Base-by-base conservation (phyloP, 2,888 invertebrate genomes). In the Epistrophe eligans region DNA sequence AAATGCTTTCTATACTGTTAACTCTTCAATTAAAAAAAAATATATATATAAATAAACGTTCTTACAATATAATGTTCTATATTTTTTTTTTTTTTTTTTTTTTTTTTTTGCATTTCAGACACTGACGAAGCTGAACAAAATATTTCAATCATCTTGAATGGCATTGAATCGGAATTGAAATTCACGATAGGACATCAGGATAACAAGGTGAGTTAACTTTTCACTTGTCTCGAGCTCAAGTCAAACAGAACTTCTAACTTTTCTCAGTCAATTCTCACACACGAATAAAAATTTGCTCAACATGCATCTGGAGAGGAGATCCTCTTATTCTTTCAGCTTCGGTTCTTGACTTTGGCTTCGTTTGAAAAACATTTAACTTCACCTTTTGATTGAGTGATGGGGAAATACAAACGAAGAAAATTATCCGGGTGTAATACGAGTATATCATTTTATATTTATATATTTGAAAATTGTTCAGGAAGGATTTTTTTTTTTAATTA, bases 61-160 rank as follows among this genome's bases (percentile, higher is more conserved):
- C 15, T 55, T 1, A 32, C 40, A 19, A 13, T 7, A 40, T 32
- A 35, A 24, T 24, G 1, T 24, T 24, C 24, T 24, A n/a, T n/a
- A n/a, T n/a, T n/a, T n/a, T 3, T 24, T 24, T 24, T 24, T 3
- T 24, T 24, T 24, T 1, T 24, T 24, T 58, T 32, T 5, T 32
- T 43, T 73, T 70, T 88, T 55, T 77, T 89, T 88, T 90, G 90
- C 90, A 93, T 94, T 76, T 93, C 94, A 95, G 95, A 95, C 93
- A 94, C 94, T 43, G 92, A 92, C 88, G 95, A 96, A 82, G 95
- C 95, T 72, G 97, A 97, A 90, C 96, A 97, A 93, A 97, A 97
- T 79, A 97, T 99, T 77, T 97, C 97, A 50, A 97, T 99, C 89
- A 96, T 98, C 95, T 94, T 99, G 91, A 98, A 99, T 90, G 98